Evolutionary conservation across 2,888 invertebrate species (phyloP), one percentile per base, ranked within the genome.

Genomic region (Drosophila mercatorum): DNA sequence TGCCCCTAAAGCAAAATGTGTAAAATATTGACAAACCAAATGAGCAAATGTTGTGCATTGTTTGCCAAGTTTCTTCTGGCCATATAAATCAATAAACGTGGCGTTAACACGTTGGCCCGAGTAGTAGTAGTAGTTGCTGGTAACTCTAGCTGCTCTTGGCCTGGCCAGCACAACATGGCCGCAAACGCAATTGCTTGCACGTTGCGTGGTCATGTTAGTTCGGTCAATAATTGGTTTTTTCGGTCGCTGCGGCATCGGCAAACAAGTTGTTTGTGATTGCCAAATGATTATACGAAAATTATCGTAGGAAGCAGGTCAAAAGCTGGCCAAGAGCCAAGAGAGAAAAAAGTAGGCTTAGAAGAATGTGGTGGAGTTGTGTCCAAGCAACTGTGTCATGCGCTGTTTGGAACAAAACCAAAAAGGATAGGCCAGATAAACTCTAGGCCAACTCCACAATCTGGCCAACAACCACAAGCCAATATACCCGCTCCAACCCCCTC

Each of bases 141-240:
- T 11, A 41, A 28, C 55, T n/a, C 31, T 11, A 28, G 28, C 3
- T 17, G 26, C 26, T 51, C 47, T 52, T 73, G 52, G 56, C 59
- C 62, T n/a, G 47, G 52, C 44, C 61, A 59, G 46, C 52, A 53
- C 36, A 56, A 68, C 78, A 78, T 79, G 72, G 74, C 81, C 85
- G 51, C 81, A 80, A 73, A 75, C 80, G 81, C 85, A 86, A 84
- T 86, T 84, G 83, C 82, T 84, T 84, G 83, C 86, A 84, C 86
- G 80, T 83, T 86, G 80, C 80, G 86, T 82, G 85, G 87, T 86
- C 84, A 84, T 85, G 87, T 85, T 81, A 77, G 75, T 55, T 73
- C 75, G 84, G 84, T 85, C 87, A 84, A 86, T 85, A 84, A 84
- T 87, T 85, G 81, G 81, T 84, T 85, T 84, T 83, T 85, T 75